Evolutionary conservation across 2,797 vertebrate genomes (phyloP).

Genomic region (Falco berigora): DNA sequence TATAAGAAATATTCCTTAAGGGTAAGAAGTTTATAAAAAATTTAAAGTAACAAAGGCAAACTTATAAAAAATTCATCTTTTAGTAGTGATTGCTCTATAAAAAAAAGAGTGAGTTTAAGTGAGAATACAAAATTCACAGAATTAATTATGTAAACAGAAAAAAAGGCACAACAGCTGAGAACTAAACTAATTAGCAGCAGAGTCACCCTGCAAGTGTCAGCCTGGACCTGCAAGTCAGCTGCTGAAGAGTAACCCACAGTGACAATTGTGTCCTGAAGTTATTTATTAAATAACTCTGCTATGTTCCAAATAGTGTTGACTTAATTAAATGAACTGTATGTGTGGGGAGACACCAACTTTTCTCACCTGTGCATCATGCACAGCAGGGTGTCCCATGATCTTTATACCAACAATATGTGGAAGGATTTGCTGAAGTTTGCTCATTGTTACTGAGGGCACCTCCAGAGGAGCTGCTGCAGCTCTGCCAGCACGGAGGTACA

Average conservation of each 20-base stretch:
- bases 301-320: background rate
- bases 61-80: conserved; percentile 76
- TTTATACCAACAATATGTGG: no score
- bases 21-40: conserved; percentile 73
- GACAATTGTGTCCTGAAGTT: background rate
- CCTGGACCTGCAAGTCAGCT: background rate
- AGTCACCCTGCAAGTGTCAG: background rate
- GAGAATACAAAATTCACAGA: conserved; percentile 50
- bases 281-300: background rate
- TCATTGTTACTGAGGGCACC: background rate
- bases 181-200: conserved; percentile 26
- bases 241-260: background rate
- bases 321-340: background rate
- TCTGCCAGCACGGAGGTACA: background rate
- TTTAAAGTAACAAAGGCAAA: conserved; percentile 74
- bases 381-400: background rate
- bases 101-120: conserved; percentile 63
- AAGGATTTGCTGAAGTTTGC: no score
- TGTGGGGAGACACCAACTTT: background rate
- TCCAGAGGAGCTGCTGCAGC: background rate
- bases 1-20: conserved; percentile 66
- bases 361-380: rapidly evolving
- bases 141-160: conserved; percentile 66
- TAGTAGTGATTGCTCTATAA: conserved; percentile 69
- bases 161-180: background rate